Evolutionary conservation across 1,140 invertebrate genomes (phyloP), one percentile per base, ranked within the genome.

Genomic region (Epicauta chinensis): DNA sequence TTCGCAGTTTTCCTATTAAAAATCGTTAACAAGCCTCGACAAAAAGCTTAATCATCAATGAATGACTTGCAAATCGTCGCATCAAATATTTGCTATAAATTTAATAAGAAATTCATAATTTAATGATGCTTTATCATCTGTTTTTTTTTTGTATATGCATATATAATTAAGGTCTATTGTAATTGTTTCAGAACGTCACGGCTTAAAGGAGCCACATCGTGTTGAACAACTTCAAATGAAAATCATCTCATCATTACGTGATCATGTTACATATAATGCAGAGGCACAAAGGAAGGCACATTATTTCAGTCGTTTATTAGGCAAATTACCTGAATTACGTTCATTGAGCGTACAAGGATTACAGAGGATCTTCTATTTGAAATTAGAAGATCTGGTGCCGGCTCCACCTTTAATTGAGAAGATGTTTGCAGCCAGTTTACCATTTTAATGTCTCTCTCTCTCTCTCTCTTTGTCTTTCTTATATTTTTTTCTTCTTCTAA

Each of bases 191-290:
- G 93, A 95, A 69, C 82, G 94, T 16, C 91, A 95, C 64, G 93
- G 93, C 12, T 73, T 97, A 47, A 87, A 89, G 65, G 93, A 97
- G 64, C 89, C 92, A 0, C 83, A 89, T 60, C 85, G 89, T 63
- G 91, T 97, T 56, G 93, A 97, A 68, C 90, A 92, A 62, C 73
- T 97, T 6, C 93, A 97, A 70, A 93, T 91, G 89, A 94, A 93
- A 71, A 91, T 97, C 60, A 95, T 97, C 54, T 86, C 88, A 44
- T 91, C 91, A 39, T 75, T 98, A 9, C 80, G 91, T 7, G 93
- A 97, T 63, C 93, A 97, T 75, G 92, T 95, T 64, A 95, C 91
- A 6, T 93, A 94, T 75, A 92, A 93, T 69, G 82, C 83, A 43
- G 91, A 88, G 66, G 91, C 84, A n/a, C 88, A 91, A 71, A 81